Evolutionary conservation across 2,888 invertebrate genomes (phyloP), one percentile per base, ranked within the genome.

Genomic region (Psylliodes chrysocephalus): DNA sequence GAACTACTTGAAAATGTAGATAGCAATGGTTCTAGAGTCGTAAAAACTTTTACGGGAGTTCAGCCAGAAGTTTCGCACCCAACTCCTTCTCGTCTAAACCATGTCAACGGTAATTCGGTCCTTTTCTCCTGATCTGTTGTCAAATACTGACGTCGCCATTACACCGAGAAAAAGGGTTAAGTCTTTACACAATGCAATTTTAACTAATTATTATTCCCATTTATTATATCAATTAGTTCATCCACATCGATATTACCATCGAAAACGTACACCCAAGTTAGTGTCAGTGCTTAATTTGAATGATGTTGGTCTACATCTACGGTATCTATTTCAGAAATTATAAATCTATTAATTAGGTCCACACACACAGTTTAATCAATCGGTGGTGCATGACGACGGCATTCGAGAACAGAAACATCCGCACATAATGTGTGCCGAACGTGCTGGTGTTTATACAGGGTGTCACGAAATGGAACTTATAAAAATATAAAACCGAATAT

Each of bases 31-130:
- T 59, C 40, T 28, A 25, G 18, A 59, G 49, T 28, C 59, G 59
- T 59, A 59, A 59, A 59, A 49, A 49, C 49, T 49, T 59, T 59
- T 59, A 59, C 59, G 59, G 49, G 49, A 59, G 18, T 59, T 51
- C 17, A 22, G 40, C 40, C 12, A 40, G 49, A 59, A 59, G 49
- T 59, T 59, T 59, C 28, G 49, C 49, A 49, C 49, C 49, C 49
- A 49, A 49, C 28, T 28, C 25, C 49, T 46, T 46, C 22, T 49
- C 28, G 10, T 49, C 49, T 49, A 25, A 49, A 49, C 25, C 49
- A 49, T 49, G 49, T 49, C 49, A 49, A 12, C 49, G 49, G 25
- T 49, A 49, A 49, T 49, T 49, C 49, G 25, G 12, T 49, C 49
- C 49, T 49, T 46, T 49, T 49, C 30, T 15, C 28, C 17, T 49